Base-by-base conservation (phyloP, 23 tunicate genomes). In the Phallusia fumigata region DNA sequence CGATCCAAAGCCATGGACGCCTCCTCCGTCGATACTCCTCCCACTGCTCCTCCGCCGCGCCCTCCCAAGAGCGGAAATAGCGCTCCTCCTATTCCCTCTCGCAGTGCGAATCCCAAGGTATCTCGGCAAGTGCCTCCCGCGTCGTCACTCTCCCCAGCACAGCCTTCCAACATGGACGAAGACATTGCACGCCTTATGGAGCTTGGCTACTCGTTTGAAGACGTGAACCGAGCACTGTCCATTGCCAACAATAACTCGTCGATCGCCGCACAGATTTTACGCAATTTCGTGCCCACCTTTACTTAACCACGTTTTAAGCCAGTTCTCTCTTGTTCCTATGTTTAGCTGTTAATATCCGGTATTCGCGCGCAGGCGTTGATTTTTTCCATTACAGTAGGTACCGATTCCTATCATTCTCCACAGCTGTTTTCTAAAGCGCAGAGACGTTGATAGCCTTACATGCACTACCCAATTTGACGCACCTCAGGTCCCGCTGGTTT, bases 141-240 rank as follows among this genome's bases (percentile, higher is more conserved):
- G 0, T 83, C 80, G 50, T 0, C 80, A 26, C 24, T 80, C 65
- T 19, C 86, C 13, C 80, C 90, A 22, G 73, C 77, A 64, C 82
- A 64, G 30, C 69, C 65, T 5, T 47, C 82, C 33, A 32, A 52
- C 65, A 47, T 79, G 36, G 98, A 94, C 58, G 84, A 88, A 33
- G 83, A 94, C 49, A 94, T 94, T 0, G 98, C 98, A 19, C 87
- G 89, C 26, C 88, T 94, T 19, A 94, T 94, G 98, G 92, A 89
- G 52, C 85, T 85, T 31, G 98, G 98, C 36, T 94, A 94, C 65
- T 94, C 98, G 16, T 94, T 85, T 79, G 86, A 87, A 21, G 94
- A 94, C 80, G 98, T 94, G 81, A 86, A 76, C 58, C 78, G 90
- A 15, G 98, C 98, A 6, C 84, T 94, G 52, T 36, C 83, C 53